Evolutionary conservation across 1,140 invertebrate genomes (phyloP).

Genomic region (Bombus difficillimus): DNA sequence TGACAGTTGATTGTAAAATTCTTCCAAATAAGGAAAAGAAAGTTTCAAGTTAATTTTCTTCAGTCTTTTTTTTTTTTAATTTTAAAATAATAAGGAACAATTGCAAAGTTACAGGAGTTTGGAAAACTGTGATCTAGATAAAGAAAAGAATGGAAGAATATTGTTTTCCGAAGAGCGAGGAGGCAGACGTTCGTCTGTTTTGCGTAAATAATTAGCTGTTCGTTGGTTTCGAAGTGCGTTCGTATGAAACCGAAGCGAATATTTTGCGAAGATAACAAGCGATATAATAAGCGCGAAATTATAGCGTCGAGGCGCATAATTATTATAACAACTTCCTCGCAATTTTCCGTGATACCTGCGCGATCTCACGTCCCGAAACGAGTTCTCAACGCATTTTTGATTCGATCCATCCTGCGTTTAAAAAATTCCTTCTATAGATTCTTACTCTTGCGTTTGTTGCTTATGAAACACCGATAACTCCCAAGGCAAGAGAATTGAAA

Average conservation of each 20-base stretch:
- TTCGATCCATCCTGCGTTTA: constrained; percentile 17
- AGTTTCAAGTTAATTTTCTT: too few relatives aligned
- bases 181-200: background rate
- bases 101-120: too few relatives aligned
- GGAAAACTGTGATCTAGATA: too few relatives aligned
- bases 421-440: constrained; percentile 1
- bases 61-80: too few relatives aligned
- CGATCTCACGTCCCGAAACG: constrained; percentile 13
- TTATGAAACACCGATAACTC: background rate
- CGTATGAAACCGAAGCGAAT: constrained; percentile 2
- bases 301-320: constrained; percentile 37
- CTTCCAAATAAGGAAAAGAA: too few relatives aligned
- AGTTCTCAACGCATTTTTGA: constrained; percentile 26
- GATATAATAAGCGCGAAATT: constrained; percentile 28
- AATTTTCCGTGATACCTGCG: constrained; percentile 22
- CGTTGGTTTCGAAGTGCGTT: background rate
- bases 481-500: too few relatives aligned
- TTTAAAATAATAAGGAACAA: too few relatives aligned
- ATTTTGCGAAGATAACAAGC: background rate
- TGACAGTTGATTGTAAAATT: too few relatives aligned
- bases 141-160: background rate
- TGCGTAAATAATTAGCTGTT: background rate
- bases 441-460: background rate
- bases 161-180: background rate
- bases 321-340: constrained; percentile 30